A percentile compares a stretch with the other conserved stretches of the same genome.
Evolutionary conservation across 2,113 vertebrate genomes (phyloP).

Genomic region (Pseudorhombus dupliciocellatus): DNA sequence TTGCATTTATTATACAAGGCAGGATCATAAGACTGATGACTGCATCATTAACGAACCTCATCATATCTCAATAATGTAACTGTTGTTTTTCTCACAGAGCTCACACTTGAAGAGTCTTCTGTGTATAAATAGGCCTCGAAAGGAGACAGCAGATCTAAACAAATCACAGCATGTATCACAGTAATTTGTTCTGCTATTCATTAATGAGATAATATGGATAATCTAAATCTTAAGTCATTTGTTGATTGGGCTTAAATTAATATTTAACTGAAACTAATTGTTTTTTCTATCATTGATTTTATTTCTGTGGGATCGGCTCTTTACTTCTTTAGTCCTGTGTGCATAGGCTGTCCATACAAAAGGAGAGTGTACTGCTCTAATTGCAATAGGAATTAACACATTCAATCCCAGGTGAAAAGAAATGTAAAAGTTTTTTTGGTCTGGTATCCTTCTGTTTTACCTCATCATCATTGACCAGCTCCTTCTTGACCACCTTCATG

Average conservation of each 20-base stretch:
- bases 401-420: background rate
- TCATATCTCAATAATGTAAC: conserved; percentile 8
- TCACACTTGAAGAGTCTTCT: background rate
- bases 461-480: conserved; percentile 98
- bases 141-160: background rate
- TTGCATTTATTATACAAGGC: conserved; percentile 54
- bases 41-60: conserved; percentile 35
- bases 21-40: conserved; percentile 24
- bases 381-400: too few species aligned
- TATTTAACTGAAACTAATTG: background rate
- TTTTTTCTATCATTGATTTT: background rate
- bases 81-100: background rate
- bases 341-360: background rate
- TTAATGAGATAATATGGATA: conserved; percentile 3
- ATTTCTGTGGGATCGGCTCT: background rate
- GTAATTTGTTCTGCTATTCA: conserved; percentile 4
- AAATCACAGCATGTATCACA: background rate
- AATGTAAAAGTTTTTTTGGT: background rate
- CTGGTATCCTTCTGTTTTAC: conserved; percentile 64
- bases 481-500: conserved; percentile 99
- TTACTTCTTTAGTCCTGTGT: background rate
- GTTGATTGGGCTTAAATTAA: background rate
- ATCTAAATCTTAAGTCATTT: background rate
- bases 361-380: background rate
- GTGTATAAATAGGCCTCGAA: background rate